Evolutionary conservation across 2,888 invertebrate genomes (phyloP), one percentile per base, ranked within the genome.

Genomic region (Lasioglossum leucozonium): DNA sequence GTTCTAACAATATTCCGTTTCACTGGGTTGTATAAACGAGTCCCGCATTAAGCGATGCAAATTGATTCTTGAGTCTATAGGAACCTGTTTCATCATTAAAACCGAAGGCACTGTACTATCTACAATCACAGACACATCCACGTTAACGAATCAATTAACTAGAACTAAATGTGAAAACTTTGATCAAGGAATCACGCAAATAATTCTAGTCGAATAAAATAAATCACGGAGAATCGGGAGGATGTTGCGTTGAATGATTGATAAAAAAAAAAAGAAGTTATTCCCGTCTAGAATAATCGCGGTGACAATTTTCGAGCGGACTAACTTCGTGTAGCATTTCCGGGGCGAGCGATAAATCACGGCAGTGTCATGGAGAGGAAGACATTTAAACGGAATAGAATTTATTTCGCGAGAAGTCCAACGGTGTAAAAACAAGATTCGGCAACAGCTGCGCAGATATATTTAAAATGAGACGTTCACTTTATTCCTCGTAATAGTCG

Each of bases 371-470:
- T 6, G 22, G 26, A 22, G 22, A 44, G 44, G 44, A 75, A 79
- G 40, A 62, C 40, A 37, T 72, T 84, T 83, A 65, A 72, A 26
- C 58, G 37, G 74, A 83, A 82, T 75, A 44, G 47, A 84, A 84
- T 83, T 78, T 83, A 84, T 83, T 75, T 78, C 55, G 18, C 30
- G 16, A 34, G 0, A 55, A 55, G 40, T 16, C 16, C 10, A n/a
- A 22, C 10, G 13, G 22, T 22, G 58, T 71, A 55, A 78, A 77
- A 75, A 77, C 73, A 82, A 62, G 77, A 30, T 73, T 55, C 34
- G 34, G 84, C 47, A 77, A 75, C 84, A 84, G 78, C 73, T 84
- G 84, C 47, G 73, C 58, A 69, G 30, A 83, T 83, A 77, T 82
- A 77, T 83, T 77, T 51, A 26, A 77, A 22, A 51, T 13, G 69